Evolutionary conservation across 1,140 invertebrate genomes (phyloP).

Genomic region (Penaeus indicus): DNA sequence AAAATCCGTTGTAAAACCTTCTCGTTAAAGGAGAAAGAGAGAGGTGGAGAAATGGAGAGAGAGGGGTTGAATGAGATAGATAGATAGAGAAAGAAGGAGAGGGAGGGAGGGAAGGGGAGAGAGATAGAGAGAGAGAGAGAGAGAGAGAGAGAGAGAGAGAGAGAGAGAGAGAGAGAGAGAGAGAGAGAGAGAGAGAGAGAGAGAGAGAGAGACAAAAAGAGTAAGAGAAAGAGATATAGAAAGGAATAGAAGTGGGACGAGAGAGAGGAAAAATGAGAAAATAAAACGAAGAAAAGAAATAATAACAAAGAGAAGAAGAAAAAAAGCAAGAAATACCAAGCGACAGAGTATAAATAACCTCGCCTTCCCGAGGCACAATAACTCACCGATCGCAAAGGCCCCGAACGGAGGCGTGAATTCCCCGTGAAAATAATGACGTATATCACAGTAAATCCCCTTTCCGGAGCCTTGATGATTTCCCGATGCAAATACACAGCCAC

Average conservation of each 20-base stretch:
- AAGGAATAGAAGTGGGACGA: background rate
- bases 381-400: too few relatives aligned
- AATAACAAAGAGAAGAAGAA: background rate
- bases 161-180: background rate
- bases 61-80: too few relatives aligned
- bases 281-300: background rate
- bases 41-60: too few relatives aligned
- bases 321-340: background rate
- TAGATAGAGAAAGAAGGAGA: background rate
- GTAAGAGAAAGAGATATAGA: background rate
- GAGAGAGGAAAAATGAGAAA: background rate
- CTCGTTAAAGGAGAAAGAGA: too few relatives aligned
- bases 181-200: constrained; percentile 5
- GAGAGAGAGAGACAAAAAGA: background rate
- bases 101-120: background rate
- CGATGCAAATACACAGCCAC: too few relatives aligned
- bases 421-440: too few relatives aligned
- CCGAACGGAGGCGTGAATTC: too few relatives aligned
- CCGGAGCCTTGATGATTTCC: too few relatives aligned
- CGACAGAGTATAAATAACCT: background rate
- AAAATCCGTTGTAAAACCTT: too few relatives aligned
- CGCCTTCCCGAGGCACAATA: too few relatives aligned
- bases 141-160: background rate
- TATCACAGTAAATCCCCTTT: too few relatives aligned
- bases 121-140: too few relatives aligned